Evolutionary conservation across 2,888 invertebrate genomes (phyloP).

Genomic region (Stegophylla sp.): DNA sequence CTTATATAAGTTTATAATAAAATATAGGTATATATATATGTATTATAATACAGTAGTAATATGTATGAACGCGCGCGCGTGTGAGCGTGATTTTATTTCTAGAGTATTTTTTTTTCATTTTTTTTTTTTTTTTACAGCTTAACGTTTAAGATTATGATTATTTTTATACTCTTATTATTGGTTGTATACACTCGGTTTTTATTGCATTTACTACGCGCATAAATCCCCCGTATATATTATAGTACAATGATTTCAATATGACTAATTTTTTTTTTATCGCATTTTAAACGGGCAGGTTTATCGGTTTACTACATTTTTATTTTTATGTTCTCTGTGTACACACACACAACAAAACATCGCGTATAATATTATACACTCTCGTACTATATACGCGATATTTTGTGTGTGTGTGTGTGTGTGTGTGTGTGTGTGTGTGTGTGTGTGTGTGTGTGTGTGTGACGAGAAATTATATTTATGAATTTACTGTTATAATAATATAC

Average conservation of each 20-base stretch:
- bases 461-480: background rate
- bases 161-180: slow-evolving; percentile 26
- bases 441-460: background rate
- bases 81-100: slow-evolving; percentile 22
- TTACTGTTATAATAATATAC: background rate
- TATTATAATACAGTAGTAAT: too few species aligned
- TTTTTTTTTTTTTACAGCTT: slow-evolving; percentile 10
- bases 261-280: slow-evolving; percentile 49
- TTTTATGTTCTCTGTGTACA: slow-evolving; percentile 27
- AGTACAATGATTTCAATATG: slow-evolving; percentile 41
- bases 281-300: slow-evolving; percentile 57
- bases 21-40: too few species aligned
- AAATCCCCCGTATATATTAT: slow-evolving; percentile 16
- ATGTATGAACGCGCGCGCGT: background rate
- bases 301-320: slow-evolving; percentile 47
- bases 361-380: too few species aligned
- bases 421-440: background rate
- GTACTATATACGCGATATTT: too few species aligned
- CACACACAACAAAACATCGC: background rate
- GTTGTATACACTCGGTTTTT: slow-evolving; percentile 34
- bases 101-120: background rate
- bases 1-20: background rate
- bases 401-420: background rate
- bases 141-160: slow-evolving; percentile 39
- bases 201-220: slow-evolving; percentile 36